A percentile compares a stretch with the other conserved stretches of the same genome.
Conservation (phyloP, 2,113 vertebrate species). For the Mugil cephalus region DNA sequence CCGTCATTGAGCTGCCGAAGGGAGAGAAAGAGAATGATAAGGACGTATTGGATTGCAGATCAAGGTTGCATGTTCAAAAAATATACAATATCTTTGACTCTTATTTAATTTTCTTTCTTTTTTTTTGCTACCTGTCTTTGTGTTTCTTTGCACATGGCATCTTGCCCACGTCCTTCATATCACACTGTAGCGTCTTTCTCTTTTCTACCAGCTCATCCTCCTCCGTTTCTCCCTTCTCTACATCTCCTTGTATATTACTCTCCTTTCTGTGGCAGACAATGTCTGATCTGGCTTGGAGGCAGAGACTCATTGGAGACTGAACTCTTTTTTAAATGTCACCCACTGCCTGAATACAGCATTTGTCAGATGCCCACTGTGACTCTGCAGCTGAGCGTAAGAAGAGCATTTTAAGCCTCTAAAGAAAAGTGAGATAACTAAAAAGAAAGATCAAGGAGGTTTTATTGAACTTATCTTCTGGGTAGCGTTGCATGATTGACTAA, state of each 20-base stretch:
- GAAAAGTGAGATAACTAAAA: slow-evolving; percentile 47
- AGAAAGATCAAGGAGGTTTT: slow-evolving; percentile 38
- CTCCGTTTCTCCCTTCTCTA: slow-evolving; percentile 1
- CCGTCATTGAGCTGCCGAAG: slow-evolving; percentile 91
- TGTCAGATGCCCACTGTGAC: slow-evolving; percentile 38
- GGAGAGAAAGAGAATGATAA: slow-evolving; percentile 32
- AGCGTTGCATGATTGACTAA: slow-evolving; percentile 20
- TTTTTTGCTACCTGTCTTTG: slow-evolving; percentile 4
- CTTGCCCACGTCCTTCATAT: slow-evolving; percentile 2
- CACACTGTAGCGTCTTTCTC: background rate
- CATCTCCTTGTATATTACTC: slow-evolving; percentile 5
- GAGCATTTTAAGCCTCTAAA: slow-evolving; percentile 46
- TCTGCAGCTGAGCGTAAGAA: slow-evolving; percentile 35
- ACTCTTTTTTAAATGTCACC: slow-evolving; percentile 74
- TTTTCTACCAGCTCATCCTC: slow-evolving; percentile 10
- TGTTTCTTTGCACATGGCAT: slow-evolving; percentile 4
- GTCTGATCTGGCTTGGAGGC: slow-evolving; percentile 65
- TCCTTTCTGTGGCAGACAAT: slow-evolving; percentile 39
- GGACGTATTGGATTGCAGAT: slow-evolving; percentile 29
- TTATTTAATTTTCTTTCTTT: slow-evolving; percentile 21
- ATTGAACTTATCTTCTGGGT: slow-evolving; percentile 1
- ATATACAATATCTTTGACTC: background rate
- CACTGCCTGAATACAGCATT: slow-evolving; percentile 48
- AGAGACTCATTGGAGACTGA: slow-evolving; percentile 66
- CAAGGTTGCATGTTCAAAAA: slow-evolving; percentile 41